Evolutionary conservation across 2,113 vertebrate species (phyloP), one percentile per base, ranked within the genome.

Genomic region (Nerophis lumbriciformis): DNA sequence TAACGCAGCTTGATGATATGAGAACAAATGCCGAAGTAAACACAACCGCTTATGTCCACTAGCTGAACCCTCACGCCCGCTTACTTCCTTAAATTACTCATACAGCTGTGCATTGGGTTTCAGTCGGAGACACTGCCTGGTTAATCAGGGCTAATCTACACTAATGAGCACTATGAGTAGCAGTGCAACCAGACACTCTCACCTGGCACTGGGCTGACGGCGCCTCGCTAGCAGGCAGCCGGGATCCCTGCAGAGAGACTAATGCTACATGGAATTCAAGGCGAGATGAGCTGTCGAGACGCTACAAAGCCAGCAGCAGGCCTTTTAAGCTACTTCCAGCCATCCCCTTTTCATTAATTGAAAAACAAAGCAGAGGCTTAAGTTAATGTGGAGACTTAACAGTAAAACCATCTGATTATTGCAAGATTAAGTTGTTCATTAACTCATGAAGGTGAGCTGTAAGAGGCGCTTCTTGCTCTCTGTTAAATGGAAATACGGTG

Each of bases 371-470:
- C 84, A 85, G 66, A 75, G 71, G 68, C 79, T 79, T 76, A 57
- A 44, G 55, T 57, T 57, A 79, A 76, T 82, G 79, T 71, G 58
- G 56, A 75, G 83, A 79, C 59, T 84, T 84, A 79, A 61, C 74
- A 67, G 63, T 56, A 75, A 70, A 77, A 75, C 63, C 19, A 47
- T 48, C 71, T 65, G 55, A 71, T 82, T 83, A 77, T 63, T 72
- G 66, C 66, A 49, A 85, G 80, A 84, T 81, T 86, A 85, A 75
- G 61, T 59, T 78, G 77, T 84, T 79, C 80, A 84, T 79, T 85
- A 83, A 78, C 75, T 65, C 38, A 12, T 45, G 52, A n/a, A 54
- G 59, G 65, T 19, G 72, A 71, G 68, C 71, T 54, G 39, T 51
- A 51, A 52, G 19, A 13, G 48, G 54, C 50, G 58, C 37, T 49